These are phyloP conservation scores for Steinernema khuongi DNA, from an alignment of 1,140 invertebrate genomes.

Conservation along the genomic window DNA sequence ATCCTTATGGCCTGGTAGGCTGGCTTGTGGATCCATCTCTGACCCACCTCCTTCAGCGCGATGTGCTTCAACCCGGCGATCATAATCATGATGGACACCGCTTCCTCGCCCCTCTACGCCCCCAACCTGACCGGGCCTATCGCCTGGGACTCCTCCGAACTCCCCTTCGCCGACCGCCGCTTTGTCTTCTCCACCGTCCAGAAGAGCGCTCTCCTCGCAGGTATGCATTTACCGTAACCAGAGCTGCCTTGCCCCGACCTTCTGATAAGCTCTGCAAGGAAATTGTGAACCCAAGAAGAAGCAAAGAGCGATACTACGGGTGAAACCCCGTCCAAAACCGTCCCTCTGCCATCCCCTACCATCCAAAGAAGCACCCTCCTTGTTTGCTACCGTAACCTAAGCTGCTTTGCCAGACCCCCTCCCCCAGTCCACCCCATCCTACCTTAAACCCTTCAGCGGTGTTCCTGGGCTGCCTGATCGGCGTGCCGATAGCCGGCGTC, in stretches of 20 bases:
- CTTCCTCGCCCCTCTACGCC: slow-evolving; percentile 24
- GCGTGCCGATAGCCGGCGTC: slow-evolving; percentile 18
- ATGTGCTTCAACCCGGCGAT: slow-evolving; percentile 29
- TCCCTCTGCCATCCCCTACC: not conserved
- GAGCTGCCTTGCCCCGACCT: too few species aligned
- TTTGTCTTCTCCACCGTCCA: slow-evolving; percentile 24
- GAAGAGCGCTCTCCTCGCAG: slow-evolving; percentile 27
- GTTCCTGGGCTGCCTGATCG: slow-evolving; percentile 21
- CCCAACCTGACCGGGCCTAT: not conserved
- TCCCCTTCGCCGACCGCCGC: slow-evolving; percentile 23
- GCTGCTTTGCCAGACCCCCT: too few species aligned
- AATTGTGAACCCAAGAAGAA: not conserved
- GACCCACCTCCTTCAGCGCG: slow-evolving; percentile 22
- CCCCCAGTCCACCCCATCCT: not conserved
- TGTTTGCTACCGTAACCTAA: slow-evolving; percentile 19
- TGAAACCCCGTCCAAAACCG: slow-evolving; percentile 11
- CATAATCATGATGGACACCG: slow-evolving; percentile 32
- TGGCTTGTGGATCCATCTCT: not conserved
- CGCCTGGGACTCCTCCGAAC: slow-evolving; percentile 27
- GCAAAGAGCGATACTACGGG: not conserved
- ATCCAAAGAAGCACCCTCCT: not conserved
- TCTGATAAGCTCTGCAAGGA: not conserved
- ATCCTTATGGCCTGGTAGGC: slow-evolving; percentile 31
- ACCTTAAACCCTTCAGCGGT: slow-evolving; percentile 2
- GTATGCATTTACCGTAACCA: too few species aligned